Evolutionary conservation across 1,140 invertebrate species (phyloP), one percentile per base, ranked within the genome.

Genomic region (Saccostrea glomerata): DNA sequence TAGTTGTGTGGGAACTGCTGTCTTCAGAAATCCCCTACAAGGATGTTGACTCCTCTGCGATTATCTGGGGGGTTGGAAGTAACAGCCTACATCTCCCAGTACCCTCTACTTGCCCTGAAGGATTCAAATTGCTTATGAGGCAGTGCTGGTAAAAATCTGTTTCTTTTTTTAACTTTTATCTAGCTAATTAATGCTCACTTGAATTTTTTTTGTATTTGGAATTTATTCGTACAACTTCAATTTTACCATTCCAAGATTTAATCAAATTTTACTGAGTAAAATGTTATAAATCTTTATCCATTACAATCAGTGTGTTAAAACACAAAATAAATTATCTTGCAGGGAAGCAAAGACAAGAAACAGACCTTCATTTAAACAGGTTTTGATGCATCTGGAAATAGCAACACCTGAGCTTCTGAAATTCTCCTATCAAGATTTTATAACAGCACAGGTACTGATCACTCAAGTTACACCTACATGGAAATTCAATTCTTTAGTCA

Each of bases 51-150:
- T 98, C 98, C 5, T 98, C 98, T 23, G 98, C 98, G 73, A 98
- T 99, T 77, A 99, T 99, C 95, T 99, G 98, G 97, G 98, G 98
- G 17, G 98, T 99, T 9, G 99, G 99, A 5, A 98, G 97, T 91
- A 97, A 98, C 94, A 98, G 98, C 85, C 96, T 99, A 1, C 96
- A 97, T 91, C 96, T 99, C 56, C 98, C 98, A 0, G 97, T 99
- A 84, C 99, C 99, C 0, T 96, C 96, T 40, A 98, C 97, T 15
- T 98, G 98, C 93, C 98, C 98, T 0, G 97, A 98, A 87, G 96
- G 96, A 25, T 96, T 96, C 89, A 96, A 96, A 90, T 94, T 99
- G 15, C 96, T 99, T 13, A 96, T 99, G 84, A 97, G 97, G 90
- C 97, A 98, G 93, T 99, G 99, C 94, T 99, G 98, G 95, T 95